Evolutionary conservation across 2,888 invertebrate genomes (phyloP), one percentile per base, ranked within the genome.

Genomic region (Schrankia costaestrigalis): DNA sequence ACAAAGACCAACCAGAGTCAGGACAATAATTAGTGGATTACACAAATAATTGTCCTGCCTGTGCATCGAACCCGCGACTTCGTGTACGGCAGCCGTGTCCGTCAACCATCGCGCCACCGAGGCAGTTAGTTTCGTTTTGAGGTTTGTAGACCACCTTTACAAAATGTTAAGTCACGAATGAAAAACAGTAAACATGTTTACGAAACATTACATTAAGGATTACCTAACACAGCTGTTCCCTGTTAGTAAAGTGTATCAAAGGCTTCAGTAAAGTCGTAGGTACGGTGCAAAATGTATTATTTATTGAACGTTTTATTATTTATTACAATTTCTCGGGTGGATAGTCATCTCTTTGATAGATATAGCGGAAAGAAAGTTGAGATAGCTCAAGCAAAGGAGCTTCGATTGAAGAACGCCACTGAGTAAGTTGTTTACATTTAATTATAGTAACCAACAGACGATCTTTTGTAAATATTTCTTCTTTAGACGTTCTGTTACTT

Each of bases 281-380:
- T n/a, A 17, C 22, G 13, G 25, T 43, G 37, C 35, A 64, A 65
- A 57, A 67, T 67, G 67, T 56, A 56, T 57, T 55, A 50, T 58
- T 56, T 66, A 54, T 54, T 39, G 33, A 41, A 31, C 5, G 33
- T 57, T 50, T 56, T 71, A 42, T 45, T 76, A 56, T 63, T 70
- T 42, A 46, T 63, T 36, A 59, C 48, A 22, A 45, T 65, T 48
- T 53, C 45, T 34, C 38, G 34, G 28, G 64, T 49, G 31, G 52
- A 62, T 13, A 63, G 63, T 17, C 53, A 29, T 5, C 13, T 65
- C 14, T 82, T 65, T 58, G 74, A 80, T 43, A 65, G 72, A 40
- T 73, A 63, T 40, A 72, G 63, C 39, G 82, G 78, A 11, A 67
- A 72, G 26, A 68, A 69, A 57, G 37, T 73, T 21, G 65, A 71